phyloP scores from a whole-genome alignment of 2,113 vertebrate species.

The Neolamprologus fasciatus region DNA sequence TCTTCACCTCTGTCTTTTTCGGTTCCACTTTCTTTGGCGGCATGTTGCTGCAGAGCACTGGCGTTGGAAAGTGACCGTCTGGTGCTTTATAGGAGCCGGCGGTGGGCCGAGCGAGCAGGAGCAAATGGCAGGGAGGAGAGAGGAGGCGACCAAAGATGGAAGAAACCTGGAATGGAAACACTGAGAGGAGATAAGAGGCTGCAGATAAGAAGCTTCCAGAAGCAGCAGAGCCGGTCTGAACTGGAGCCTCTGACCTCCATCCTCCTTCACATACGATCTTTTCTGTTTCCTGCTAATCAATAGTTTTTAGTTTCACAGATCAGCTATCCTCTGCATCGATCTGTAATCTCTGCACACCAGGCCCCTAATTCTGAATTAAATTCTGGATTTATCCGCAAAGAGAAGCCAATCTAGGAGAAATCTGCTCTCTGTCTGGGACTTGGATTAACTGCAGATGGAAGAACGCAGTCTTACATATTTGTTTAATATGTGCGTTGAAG shows the following conservation, averaged over 20 bases:
- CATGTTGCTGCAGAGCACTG: background rate
- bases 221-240: background rate
- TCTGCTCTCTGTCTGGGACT: background rate
- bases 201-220: slow-evolving; percentile 1
- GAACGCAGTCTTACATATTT: rapidly evolving
- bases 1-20: slow-evolving; percentile 71
- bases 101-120: background rate
- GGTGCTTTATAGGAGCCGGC: background rate
- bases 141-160: slow-evolving; percentile 41
- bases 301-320: background rate
- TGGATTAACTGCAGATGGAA: background rate
- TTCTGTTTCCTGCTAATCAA: background rate
- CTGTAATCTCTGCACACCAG: background rate
- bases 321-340: background rate
- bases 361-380: background rate
- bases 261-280: background rate
- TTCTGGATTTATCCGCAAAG: background rate
- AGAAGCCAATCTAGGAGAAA: background rate
- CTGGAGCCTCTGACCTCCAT: background rate
- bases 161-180: slow-evolving; percentile 46
- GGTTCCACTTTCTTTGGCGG: slow-evolving; percentile 58
- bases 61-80: background rate
- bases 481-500: background rate
- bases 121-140: background rate
- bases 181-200: background rate